These are phyloP conservation scores for Furcifer pardalis DNA, from an alignment of 2,797 vertebrate species.

Conservation along the genomic window DNA sequence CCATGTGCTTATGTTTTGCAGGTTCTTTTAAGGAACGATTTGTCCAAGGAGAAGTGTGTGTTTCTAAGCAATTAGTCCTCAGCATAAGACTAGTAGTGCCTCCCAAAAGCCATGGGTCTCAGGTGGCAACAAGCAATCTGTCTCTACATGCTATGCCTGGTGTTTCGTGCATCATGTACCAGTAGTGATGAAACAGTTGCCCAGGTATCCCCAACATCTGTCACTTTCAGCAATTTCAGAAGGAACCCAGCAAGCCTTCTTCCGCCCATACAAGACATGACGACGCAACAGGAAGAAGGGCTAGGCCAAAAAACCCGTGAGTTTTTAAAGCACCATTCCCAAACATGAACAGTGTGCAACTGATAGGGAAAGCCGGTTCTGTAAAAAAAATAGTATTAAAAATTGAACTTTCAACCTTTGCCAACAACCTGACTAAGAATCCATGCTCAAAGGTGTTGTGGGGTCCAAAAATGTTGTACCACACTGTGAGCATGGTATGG, in stretches of 20 bases:
- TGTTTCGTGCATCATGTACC: neutral
- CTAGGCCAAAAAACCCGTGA: neutral
- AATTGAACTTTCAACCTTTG: too few species aligned
- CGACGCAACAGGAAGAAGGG: too few species aligned
- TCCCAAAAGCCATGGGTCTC: neutral
- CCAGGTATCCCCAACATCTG: rapidly evolving
- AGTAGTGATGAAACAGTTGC: neutral
- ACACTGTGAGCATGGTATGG: too few species aligned
- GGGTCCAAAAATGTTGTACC: too few species aligned
- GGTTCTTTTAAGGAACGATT: neutral
- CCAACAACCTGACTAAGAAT: neutral
- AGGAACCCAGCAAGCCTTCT: neutral
- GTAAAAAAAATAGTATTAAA: neutral
- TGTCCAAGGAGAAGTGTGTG: neutral
- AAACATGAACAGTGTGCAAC: rapidly evolving
- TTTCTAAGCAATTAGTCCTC: too few species aligned
- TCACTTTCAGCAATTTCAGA: neutral
- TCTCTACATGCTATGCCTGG: slow-evolving; percentile 9
- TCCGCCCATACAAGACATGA: neutral
- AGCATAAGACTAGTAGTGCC: neutral
- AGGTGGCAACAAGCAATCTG: neutral
- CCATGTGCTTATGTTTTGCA: neutral
- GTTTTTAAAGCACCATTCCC: neutral
- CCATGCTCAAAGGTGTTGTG: too few species aligned
- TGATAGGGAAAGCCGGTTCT: neutral